A percentile compares a stretch with the other conserved stretches of the same genome.
Conservation (phyloP, 37 sponge, comb jelly and placozoan species). For the Bolinopsis microptera region DNA sequence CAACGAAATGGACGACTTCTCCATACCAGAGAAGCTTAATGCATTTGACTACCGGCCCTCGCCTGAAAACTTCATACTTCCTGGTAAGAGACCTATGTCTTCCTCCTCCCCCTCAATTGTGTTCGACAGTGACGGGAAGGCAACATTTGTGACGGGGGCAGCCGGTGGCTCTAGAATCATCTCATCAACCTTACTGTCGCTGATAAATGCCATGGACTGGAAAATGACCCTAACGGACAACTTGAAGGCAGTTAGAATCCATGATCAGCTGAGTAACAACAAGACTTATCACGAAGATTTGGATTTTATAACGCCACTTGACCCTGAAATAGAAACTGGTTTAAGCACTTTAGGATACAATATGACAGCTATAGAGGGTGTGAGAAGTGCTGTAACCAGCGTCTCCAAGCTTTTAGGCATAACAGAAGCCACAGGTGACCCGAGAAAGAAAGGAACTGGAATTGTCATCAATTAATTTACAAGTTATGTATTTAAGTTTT, state of each 20-base stretch:
- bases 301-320: neutral
- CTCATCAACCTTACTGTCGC: neutral
- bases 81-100: conserved; percentile 84
- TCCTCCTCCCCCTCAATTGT: conserved; percentile 80
- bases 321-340: neutral
- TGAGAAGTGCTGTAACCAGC: conserved; percentile 34
- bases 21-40: conserved; percentile 82
- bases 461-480: neutral
- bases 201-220: conserved; percentile 54
- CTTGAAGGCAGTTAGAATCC: neutral
- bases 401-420: neutral
- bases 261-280: neutral
- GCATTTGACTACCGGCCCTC: conserved; percentile 71
- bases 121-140: conserved; percentile 12
- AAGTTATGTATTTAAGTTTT: too few relatives aligned
- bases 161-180: conserved; percentile 49
- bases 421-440: conserved; percentile 43
- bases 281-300: neutral
- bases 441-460: conserved; percentile 44
- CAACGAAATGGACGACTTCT: conserved; percentile 95
- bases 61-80: conserved; percentile 75
- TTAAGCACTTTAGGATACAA: neutral
- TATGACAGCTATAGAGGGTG: neutral
- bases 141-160: conserved; percentile 28
- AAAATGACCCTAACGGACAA: neutral